phyloP scores from a whole-genome alignment of 2,888 invertebrate genomes.

The Athalia rosae region DNA sequence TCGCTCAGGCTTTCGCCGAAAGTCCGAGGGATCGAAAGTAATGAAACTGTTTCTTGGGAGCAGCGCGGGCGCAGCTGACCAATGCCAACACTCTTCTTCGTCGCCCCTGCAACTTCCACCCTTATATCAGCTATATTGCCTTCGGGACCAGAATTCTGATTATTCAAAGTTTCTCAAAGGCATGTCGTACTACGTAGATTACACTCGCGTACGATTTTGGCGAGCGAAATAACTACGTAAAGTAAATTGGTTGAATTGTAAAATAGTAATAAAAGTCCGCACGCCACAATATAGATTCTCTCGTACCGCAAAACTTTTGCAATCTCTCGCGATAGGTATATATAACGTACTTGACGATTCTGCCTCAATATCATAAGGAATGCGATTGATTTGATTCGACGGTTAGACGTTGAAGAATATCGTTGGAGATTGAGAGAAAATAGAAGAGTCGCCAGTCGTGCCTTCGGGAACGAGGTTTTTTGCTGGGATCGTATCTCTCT shows the following conservation, averaged over 20 bases:
- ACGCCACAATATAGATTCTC: background rate
- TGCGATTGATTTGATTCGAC: slow-evolving; percentile 25
- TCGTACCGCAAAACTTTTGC: slow-evolving; percentile 1
- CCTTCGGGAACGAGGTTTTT: slow-evolving; percentile 3
- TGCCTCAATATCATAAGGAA: slow-evolving; percentile 28
- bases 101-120: background rate
- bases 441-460: background rate
- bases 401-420: slow-evolving; percentile 4
- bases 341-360: background rate
- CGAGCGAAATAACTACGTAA: no score
- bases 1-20: slow-evolving; percentile 28
- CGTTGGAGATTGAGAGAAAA: background rate
- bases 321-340: background rate
- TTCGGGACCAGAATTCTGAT: slow-evolving; percentile 66
- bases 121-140: slow-evolving; percentile 60
- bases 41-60: slow-evolving; percentile 70
- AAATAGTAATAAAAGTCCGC: background rate
- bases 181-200: no score
- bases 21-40: slow-evolving; percentile 66
- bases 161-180: slow-evolving; percentile 32
- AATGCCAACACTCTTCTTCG: slow-evolving; percentile 28
- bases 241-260: no score
- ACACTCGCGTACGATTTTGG: background rate
- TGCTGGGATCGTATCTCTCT: slow-evolving; percentile 1
- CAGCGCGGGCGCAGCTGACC: slow-evolving; percentile 57